A percentile compares a stretch with the other conserved stretches of the same genome.
Conservation (phyloP, 1,140 invertebrate genomes). For the Octopus sinensis region DNA sequence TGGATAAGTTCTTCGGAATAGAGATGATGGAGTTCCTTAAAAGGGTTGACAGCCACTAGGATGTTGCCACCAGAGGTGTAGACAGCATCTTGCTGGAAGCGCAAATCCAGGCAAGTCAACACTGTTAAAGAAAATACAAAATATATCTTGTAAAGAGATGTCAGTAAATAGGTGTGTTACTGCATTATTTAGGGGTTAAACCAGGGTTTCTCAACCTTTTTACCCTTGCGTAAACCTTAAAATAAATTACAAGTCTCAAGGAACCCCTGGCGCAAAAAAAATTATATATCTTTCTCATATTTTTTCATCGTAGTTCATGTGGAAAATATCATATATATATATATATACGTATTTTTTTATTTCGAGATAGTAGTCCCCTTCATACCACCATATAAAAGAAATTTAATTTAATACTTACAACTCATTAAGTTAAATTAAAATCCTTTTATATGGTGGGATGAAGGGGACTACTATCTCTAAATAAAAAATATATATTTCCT, state of each 20-base stretch:
- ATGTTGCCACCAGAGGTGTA: constrained; percentile 46
- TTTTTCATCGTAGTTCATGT: neutral
- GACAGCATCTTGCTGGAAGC: constrained; percentile 34
- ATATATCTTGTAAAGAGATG: neutral
- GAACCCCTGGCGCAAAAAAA: neutral
- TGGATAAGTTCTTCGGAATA: constrained; percentile 25
- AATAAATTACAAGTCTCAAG: neutral
- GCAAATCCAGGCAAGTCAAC: constrained; percentile 33
- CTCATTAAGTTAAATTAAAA: too few species aligned
- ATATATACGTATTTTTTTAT: too few species aligned
- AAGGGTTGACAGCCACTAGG: constrained; percentile 48
- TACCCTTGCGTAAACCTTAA: neutral
- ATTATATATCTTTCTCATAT: neutral
- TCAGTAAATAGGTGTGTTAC: neutral
- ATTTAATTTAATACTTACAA: too few species aligned
- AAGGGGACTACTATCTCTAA: too few species aligned
- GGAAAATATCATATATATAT: too few species aligned
- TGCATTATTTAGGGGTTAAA: neutral
- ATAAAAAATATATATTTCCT: too few species aligned
- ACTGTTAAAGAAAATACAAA: constrained; percentile 28
- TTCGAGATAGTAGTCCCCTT: too few species aligned
- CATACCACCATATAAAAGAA: too few species aligned
- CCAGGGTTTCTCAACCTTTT: neutral
- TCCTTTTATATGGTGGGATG: too few species aligned
- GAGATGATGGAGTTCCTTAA: constrained; percentile 32